Base-by-base conservation (phyloP, 2,888 invertebrate species). In the Blastobasis lacticolella region DNA sequence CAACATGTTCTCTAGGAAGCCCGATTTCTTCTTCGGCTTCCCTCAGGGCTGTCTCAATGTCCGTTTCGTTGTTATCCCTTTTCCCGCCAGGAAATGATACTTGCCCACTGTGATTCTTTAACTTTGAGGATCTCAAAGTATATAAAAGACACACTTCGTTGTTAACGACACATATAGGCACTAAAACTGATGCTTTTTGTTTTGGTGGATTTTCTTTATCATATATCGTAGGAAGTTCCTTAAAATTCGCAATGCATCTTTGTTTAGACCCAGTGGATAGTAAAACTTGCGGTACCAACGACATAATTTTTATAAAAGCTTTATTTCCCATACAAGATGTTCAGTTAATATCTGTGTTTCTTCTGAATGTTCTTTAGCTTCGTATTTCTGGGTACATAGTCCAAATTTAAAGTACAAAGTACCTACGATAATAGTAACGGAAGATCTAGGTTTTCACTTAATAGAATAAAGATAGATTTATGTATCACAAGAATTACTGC, bases 11-110 rank as follows among this genome's bases (percentile, higher is more conserved):
- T 5, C 81, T 76, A 0, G 88, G 71, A 37, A 97, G 86, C 0
- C 95, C 95, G 5, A 97, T 89, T 78, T 98, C 97, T 79, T 98
- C 97, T 70, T 94, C 90, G 0, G 97, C 94, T 87, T 97, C 97
- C 49, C 97, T 87, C 1, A 97, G 65, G 0, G 97, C 97, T 7
- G 97, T 95, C 8, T 93, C 90, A 41, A 91, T 83, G 5, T 90
- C 83, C 58, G 86, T 90, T 61, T 83, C 81, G 58, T 93, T 92
- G 1, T 88, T 86, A 57, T 95, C 95, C 52, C 89, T 86, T 84
- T 93, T 94, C 0, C 95, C 97, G 57, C 94, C 97, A 51, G 94
- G 97, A 81, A 96, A 96, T 6, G 95, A 94, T 9, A 97, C 94
- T 82, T 97, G 95, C 0, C 96, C 94, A 53, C 92, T 90, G 70